A percentile compares a stretch with the other conserved stretches of the same genome.
Conservation (phyloP, 2,113 vertebrate genomes). For the Ardeotis arabs region DNA sequence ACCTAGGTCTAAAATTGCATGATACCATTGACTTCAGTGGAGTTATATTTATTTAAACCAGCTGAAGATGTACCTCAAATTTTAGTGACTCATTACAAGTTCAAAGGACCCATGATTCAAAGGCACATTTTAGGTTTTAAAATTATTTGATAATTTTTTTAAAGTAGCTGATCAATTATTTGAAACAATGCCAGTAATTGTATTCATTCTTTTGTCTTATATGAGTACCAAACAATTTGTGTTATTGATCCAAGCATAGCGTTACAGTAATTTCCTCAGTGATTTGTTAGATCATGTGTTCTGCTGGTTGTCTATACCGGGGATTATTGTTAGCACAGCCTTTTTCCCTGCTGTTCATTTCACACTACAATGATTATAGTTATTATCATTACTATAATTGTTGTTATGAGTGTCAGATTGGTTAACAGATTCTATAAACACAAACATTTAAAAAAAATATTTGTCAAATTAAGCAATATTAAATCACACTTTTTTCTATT, state of each 20-base stretch:
- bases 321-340: slow-evolving; percentile 13
- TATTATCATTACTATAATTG: slow-evolving; percentile 41
- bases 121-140: not conserved
- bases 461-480: not conserved
- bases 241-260: slow-evolving; percentile 27
- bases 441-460: not conserved
- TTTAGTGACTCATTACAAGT: not conserved
- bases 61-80: not conserved
- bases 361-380: slow-evolving; percentile 25
- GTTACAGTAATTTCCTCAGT: not conserved
- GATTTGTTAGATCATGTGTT: not conserved
- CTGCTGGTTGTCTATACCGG: not conserved
- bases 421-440: slow-evolving; percentile 38
- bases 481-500: not conserved
- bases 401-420: not conserved
- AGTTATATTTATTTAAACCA: not conserved
- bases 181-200: not conserved
- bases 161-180: not conserved
- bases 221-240: not conserved
- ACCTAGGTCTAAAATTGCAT: not conserved
- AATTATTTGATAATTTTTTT: not conserved
- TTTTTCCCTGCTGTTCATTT: slow-evolving; percentile 29
- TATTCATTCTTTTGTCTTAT: not conserved
- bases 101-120: not conserved
- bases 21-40: not conserved